Evolutionary conservation across 2,113 vertebrate species (phyloP), one percentile per base, ranked within the genome.

Genomic region (Capricornis sumatraensis): DNA sequence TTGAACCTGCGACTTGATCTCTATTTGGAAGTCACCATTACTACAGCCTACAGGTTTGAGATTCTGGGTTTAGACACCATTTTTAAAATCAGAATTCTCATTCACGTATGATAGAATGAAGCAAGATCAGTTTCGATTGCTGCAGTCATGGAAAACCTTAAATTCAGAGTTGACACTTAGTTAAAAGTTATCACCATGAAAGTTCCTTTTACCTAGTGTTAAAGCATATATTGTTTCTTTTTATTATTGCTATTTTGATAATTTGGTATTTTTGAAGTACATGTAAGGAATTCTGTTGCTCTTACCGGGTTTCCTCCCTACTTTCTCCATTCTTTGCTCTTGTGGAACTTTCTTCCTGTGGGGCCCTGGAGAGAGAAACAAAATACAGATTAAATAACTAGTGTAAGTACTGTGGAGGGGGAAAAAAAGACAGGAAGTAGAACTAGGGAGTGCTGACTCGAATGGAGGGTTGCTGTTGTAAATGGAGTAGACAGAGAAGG

Each of bases 81-180:
- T 95, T 90, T 91, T 67, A 94, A 96, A 96, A 84, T 94, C 58
- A 82, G 60, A 96, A 93, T 97, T 95, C 64, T 74, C 33, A 13
- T 96, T 84, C 53, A n/a, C 28, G n/a, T 74, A 40, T 96, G 55
- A 36, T 64, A 17, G 53, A 90, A 57, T 74, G 55, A 82, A 92
- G 52, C 58, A 85, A 92, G 43, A 92, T 83, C 53, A 47, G 57
- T 89, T 89, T 67, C 30, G 10, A 89, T 79, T 89, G 52, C 30
- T 76, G 30, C 76, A 33, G 79, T 89, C n/a, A 40, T 60, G 30
- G 43, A 71, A 91, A 52, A 86, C n/a, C 21, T 57, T 43, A 57
- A 81, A 76, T 79, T 94, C 45, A 85, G 88, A 97, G 19, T 94
- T 67, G 45, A 78, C 45, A 82, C 17, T 84, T 89, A 91, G 60